Evolutionary conservation across 2,113 vertebrate genomes (phyloP).

Genomic region (Tupaia chinensis): DNA sequence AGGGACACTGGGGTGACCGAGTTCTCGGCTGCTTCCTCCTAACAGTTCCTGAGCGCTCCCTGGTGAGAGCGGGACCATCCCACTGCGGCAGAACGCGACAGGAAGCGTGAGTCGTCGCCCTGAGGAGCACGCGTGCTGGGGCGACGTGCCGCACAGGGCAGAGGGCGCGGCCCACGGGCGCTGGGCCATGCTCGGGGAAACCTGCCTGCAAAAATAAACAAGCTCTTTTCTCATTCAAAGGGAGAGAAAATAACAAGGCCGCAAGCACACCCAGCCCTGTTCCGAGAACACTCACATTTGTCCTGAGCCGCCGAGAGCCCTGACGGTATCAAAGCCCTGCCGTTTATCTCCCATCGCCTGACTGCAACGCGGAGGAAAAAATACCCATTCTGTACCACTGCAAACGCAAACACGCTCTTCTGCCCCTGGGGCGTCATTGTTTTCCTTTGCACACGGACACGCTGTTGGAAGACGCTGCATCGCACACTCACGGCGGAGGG

Average conservation of each 20-base stretch:
- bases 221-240: slow-evolving; percentile 79
- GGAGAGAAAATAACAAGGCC: slow-evolving; percentile 80
- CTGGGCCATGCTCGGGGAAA: slow-evolving; percentile 70
- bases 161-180: no score
- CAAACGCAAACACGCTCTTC: slow-evolving; percentile 69
- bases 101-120: no score
- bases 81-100: no score
- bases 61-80: no score
- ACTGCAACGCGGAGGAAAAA: slow-evolving; percentile 73
- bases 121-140: no score
- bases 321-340: slow-evolving; percentile 84
- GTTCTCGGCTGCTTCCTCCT: no score
- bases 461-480: slow-evolving; percentile 49
- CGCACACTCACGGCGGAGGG: neutral
- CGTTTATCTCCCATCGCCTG: slow-evolving; percentile 83
- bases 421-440: neutral
- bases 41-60: no score
- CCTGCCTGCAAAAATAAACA: slow-evolving; percentile 79
- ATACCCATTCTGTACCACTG: slow-evolving; percentile 64
- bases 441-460: slow-evolving; percentile 63
- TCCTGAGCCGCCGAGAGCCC: slow-evolving; percentile 79
- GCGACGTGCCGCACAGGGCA: no score
- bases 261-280: slow-evolving; percentile 75
- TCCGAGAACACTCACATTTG: slow-evolving; percentile 84
- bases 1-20: no score